A percentile compares a stretch with the other conserved stretches of the same genome.
These are phyloP conservation scores for Anodontia alba DNA, from an alignment of 2,888 invertebrate genomes.

Conservation along the genomic window DNA sequence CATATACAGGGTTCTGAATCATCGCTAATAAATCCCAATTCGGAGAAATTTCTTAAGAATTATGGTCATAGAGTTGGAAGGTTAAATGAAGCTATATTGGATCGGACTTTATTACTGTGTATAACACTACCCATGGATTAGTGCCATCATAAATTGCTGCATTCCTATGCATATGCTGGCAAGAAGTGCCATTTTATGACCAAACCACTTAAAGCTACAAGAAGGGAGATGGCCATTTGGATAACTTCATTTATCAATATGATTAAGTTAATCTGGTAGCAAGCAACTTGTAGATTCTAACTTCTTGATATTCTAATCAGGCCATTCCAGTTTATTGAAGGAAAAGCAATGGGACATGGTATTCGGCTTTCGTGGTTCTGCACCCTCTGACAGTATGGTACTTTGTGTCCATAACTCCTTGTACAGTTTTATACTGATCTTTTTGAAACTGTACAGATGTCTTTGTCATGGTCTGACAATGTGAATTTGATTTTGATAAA, in stretches of 20 bases:
- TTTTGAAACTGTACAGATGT: no score
- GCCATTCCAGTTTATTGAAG: no score
- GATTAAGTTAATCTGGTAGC: background rate
- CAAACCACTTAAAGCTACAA: constrained; percentile 4
- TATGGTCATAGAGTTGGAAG: constrained; percentile 42
- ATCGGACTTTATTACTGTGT: constrained; percentile 39
- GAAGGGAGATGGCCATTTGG: background rate
- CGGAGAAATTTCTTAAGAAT: constrained; percentile 32
- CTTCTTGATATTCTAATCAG: background rate
- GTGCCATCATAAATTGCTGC: constrained; percentile 38
- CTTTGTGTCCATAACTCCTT: no score
- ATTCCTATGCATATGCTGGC: constrained; percentile 7
- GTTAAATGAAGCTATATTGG: constrained; percentile 66
- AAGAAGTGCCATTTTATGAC: constrained; percentile 6
- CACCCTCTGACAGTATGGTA: no score
- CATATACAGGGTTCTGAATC: background rate
- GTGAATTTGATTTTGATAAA: no score
- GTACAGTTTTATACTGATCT: no score
- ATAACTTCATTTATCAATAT: constrained; percentile 5
- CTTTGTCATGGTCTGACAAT: no score
- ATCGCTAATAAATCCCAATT: constrained; percentile 19
- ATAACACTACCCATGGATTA: constrained; percentile 21
- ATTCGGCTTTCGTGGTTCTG: no score
- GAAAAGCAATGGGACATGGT: no score
- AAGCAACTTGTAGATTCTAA: background rate